phyloP scores from a whole-genome alignment of 2,797 vertebrate species.

The Orientallactaga sibirica region DNA sequence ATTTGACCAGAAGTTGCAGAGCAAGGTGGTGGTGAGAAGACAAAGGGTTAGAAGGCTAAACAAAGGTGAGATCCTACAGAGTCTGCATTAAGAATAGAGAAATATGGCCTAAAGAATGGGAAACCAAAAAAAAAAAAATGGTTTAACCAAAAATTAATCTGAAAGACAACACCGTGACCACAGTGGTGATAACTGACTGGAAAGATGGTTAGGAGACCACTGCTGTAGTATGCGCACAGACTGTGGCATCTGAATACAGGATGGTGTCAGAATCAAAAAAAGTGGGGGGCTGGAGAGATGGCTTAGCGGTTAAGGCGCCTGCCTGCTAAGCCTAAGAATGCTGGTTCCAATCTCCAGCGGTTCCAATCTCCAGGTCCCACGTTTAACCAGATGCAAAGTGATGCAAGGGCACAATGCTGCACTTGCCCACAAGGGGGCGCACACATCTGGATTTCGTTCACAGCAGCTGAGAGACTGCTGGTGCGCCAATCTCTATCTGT shows the following conservation, averaged over 20 bases:
- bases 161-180: not conserved
- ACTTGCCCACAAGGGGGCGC: too few relatives aligned
- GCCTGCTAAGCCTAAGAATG: too few relatives aligned
- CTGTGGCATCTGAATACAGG: not conserved
- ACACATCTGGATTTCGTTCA: too few relatives aligned
- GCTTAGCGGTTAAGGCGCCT: too few relatives aligned
- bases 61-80: not conserved
- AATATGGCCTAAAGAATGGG: not conserved
- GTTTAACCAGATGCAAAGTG: too few relatives aligned
- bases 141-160: not conserved
- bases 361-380: too few relatives aligned
- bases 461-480: too few relatives aligned
- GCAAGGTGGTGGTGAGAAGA: not conserved
- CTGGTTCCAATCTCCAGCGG: too few relatives aligned
- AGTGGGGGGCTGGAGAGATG: too few relatives aligned
- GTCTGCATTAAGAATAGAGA: not conserved
- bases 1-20: not conserved
- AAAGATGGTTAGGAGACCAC: not conserved
- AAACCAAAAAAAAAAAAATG: not conserved
- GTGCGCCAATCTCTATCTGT: too few relatives aligned
- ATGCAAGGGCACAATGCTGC: too few relatives aligned
- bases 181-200: not conserved
- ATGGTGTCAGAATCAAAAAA: not conserved
- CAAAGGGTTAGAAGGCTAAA: not conserved
- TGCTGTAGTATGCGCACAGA: not conserved